Conservation (phyloP, 2,797 vertebrate genomes). For the Sebastiscus tertius region DNA sequence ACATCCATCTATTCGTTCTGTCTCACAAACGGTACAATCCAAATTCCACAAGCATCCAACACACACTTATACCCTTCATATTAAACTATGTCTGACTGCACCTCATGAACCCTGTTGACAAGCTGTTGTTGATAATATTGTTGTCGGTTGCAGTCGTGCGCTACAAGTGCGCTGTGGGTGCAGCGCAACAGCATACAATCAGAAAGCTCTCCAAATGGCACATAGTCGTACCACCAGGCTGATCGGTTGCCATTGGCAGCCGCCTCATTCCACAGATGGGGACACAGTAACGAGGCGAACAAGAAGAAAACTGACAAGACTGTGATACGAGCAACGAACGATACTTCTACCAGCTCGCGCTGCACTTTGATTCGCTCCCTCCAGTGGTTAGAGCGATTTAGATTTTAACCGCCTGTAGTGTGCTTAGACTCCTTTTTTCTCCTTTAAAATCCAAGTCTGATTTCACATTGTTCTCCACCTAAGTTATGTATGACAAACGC, state of each 20-base stretch:
- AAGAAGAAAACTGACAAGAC: constrained; percentile 86
- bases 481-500: constrained; percentile 90
- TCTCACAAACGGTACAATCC: background rate
- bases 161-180: constrained; percentile 9
- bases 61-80: constrained; percentile 5
- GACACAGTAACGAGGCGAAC: constrained; percentile 81
- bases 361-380: constrained; percentile 88
- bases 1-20: background rate
- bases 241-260: constrained; percentile 53
- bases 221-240: constrained; percentile 24
- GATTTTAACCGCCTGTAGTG: constrained; percentile 86
- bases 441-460: constrained; percentile 81
- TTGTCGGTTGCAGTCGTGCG: constrained; percentile 13
- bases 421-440: constrained; percentile 77
- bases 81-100: constrained; percentile 25
- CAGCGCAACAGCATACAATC: constrained; percentile 21
- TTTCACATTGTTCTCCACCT: constrained; percentile 89
- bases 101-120: constrained; percentile 37
- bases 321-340: constrained; percentile 78
- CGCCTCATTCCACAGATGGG: constrained; percentile 56
- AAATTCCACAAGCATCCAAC: constrained; percentile 27
- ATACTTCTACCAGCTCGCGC: constrained; percentile 81
- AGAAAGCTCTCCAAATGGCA: constrained; percentile 41
- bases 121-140: constrained; percentile 35
- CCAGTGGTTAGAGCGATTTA: constrained; percentile 87